phyloP scores from a whole-genome alignment of 2,113 vertebrate genomes.

The Chrysemys picta region DNA sequence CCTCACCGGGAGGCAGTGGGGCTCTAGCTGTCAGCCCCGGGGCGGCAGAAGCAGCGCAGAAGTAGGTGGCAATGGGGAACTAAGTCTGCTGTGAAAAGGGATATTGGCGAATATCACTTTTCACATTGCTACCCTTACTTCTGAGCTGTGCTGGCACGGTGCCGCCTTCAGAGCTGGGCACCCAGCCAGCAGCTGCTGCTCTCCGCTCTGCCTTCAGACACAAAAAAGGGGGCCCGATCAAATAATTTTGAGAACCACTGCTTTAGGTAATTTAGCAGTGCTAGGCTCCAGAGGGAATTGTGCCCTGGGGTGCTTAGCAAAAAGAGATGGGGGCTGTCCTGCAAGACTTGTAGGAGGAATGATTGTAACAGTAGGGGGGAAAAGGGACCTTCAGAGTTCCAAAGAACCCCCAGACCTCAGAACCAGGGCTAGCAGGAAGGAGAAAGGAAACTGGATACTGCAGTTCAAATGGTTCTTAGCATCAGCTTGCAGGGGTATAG shows the following conservation, averaged over 20 bases:
- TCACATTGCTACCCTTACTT: too few species aligned
- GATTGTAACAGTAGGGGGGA: not conserved
- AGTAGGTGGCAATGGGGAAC: too few species aligned
- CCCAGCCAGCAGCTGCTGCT: too few species aligned
- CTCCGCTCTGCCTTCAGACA: too few species aligned
- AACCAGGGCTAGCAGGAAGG: not conserved
- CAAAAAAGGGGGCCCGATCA: too few species aligned
- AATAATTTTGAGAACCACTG: not conserved
- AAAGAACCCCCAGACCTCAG: not conserved
- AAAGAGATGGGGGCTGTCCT: not conserved
- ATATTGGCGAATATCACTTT: too few species aligned
- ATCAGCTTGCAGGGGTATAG: not conserved
- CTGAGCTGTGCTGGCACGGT: too few species aligned
- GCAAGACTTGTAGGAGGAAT: not conserved
- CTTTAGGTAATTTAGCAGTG: not conserved
- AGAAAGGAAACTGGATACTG: not conserved
- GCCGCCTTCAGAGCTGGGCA: too few species aligned
- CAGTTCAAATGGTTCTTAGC: not conserved
- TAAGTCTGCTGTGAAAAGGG: too few species aligned
- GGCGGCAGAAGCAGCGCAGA: too few species aligned
- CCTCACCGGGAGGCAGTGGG: too few species aligned
- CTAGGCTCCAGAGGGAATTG: rapidly evolving
- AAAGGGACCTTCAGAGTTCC: not conserved
- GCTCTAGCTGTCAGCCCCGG: too few species aligned
- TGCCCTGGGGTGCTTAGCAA: rapidly evolving